Percentiles rank a stretch among this genome's conserved stretches.
Evolutionary conservation across 2,113 vertebrate species (phyloP).

Genomic region (Leuciscus idus): DNA sequence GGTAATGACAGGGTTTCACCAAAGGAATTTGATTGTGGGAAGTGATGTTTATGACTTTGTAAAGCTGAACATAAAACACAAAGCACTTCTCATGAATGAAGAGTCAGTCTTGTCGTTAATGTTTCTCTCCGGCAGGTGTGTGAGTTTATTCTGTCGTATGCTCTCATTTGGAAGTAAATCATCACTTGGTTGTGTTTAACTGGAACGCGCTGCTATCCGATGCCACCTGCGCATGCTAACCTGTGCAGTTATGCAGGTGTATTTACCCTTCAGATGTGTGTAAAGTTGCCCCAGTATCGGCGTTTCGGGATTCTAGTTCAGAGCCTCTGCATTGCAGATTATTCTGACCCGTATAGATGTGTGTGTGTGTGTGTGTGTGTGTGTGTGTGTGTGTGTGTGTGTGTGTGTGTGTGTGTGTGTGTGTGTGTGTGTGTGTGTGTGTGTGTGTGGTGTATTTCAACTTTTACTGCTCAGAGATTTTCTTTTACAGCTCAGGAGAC

Average conservation of each 20-base stretch:
- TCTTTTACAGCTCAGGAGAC: neutral
- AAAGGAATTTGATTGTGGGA: neutral
- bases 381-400: too few relatives aligned
- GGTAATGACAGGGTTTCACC: neutral
- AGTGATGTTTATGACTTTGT: neutral
- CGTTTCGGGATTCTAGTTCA: constrained; percentile 7
- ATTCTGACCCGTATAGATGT: constrained; percentile 7
- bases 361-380: neutral
- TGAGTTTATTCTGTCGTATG: neutral
- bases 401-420: too few relatives aligned
- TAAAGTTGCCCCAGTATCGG: neutral
- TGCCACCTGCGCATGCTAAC: neutral
- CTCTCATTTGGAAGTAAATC: neutral
- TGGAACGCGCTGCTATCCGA: neutral
- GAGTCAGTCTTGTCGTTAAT: neutral
- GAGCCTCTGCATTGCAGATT: constrained; percentile 29
- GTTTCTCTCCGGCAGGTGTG: neutral
- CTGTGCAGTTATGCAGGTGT: neutral
- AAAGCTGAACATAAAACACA: neutral
- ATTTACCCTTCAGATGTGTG: neutral
- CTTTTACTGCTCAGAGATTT: neutral
- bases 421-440: too few relatives aligned
- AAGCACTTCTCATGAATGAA: neutral
- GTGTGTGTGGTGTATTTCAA: neutral
- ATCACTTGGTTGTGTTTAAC: neutral